Conservation (phyloP, 2,797 vertebrate genomes). For the Florisuga fusca region DNA sequence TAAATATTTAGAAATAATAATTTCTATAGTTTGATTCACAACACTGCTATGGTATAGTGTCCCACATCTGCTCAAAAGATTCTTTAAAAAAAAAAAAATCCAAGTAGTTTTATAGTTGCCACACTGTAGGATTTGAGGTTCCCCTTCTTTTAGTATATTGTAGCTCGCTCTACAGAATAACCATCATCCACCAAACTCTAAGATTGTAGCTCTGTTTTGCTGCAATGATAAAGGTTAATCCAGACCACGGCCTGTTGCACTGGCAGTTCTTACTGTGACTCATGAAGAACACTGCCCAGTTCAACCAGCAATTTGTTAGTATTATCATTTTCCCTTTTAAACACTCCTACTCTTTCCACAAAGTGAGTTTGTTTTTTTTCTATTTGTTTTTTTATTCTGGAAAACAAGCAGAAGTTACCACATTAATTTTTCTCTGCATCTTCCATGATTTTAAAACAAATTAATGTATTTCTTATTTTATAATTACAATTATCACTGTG, state of each 20-base stretch:
- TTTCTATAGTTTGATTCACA: not conserved
- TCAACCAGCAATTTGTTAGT: not conserved
- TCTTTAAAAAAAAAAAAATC: not conserved
- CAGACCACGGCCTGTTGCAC: not conserved
- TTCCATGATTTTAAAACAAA: not conserved
- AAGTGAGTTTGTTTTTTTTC: not conserved
- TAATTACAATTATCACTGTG: not conserved
- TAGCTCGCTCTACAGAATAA: not conserved
- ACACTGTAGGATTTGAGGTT: not conserved
- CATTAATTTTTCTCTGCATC: not conserved
- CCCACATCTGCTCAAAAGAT: not conserved
- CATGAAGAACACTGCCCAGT: not conserved
- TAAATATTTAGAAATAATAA: not conserved
- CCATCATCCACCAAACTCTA: not conserved
- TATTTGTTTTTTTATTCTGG: not conserved
- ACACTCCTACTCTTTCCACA: not conserved
- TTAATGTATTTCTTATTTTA: not conserved
- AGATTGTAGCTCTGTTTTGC: not conserved
- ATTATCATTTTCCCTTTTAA: not conserved
- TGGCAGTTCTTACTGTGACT: not conserved
- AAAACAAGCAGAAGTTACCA: not conserved
- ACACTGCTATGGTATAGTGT: not conserved
- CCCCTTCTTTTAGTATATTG: not conserved
- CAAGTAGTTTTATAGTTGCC: not conserved
- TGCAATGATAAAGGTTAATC: not conserved